Evolutionary conservation across 2,888 invertebrate genomes (phyloP), one percentile per base, ranked within the genome.

Genomic region (Athripsodes cinereus): DNA sequence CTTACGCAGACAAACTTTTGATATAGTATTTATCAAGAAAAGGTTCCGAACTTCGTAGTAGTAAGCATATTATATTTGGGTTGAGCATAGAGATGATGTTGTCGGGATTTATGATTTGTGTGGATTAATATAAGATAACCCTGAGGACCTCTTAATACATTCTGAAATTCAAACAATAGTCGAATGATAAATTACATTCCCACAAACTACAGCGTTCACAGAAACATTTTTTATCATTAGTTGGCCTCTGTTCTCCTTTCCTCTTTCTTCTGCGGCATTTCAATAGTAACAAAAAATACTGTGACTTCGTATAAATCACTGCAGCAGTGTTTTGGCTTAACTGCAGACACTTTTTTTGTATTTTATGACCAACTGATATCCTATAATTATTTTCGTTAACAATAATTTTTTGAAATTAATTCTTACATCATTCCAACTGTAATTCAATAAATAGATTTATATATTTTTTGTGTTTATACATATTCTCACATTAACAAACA

Each of bases 21-120:
- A 40, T 40, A 40, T 40, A 40, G 13, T 40, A 40, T 40, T 40
- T 40, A 40, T 40, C 40, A 40, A 40, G 40, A 40, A 40, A 40
- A 40, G 40, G 40, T 40, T 13, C 40, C 2, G 40, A 40, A 40
- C 40, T 40, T 13, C 5, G 26, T 26, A 40, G 40, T 40, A n/a
- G 40, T 40, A 40, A 40, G 40, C 40, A 40, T 40, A 40, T n/a
- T n/a, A n/a, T 8, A 40, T 40, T 40, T 40, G 3, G 40, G 40
- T 40, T 16, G 40, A 16, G 13, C 26, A 16, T 40, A 8, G 16
- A 40, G 40, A 40, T 13, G 40, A 40, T 40, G 40, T 16, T 40
- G 5, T 40, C 40, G 16, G 40, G 40, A 40, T 40, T 40, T 40
- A 40, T 40, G 40, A 40, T 40, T 40, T 40, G 40, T 40, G 13